phyloP scores from a whole-genome alignment of 1,140 invertebrate genomes.

The Scaptomyza pallida region DNA sequence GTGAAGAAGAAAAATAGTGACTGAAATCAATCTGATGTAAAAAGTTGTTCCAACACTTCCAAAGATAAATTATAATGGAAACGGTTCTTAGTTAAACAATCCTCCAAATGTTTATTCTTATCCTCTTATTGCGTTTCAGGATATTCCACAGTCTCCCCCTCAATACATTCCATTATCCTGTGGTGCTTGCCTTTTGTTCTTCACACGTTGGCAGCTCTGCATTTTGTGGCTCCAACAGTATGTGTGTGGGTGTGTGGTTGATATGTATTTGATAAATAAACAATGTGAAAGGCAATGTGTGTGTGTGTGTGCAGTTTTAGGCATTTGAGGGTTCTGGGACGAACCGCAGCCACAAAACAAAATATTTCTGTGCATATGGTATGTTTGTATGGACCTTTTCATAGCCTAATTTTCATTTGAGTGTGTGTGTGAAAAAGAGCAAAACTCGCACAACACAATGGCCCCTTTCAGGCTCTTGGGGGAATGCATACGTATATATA shows the following conservation, averaged over 20 bases:
- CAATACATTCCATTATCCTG: constrained; percentile 2
- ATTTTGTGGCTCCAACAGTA: constrained; percentile 45
- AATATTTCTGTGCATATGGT: constrained; percentile 26
- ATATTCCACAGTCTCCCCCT: neutral
- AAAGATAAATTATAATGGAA: no score
- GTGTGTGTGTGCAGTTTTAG: constrained; percentile 7
- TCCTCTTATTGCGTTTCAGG: neutral
- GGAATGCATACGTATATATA: constrained; percentile 2
- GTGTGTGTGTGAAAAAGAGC: constrained; percentile 22
- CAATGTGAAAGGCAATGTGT: constrained; percentile 47
- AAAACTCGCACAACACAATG: neutral
- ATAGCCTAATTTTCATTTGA: constrained; percentile 74
- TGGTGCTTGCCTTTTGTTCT: constrained; percentile 16
- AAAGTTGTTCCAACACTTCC: no score
- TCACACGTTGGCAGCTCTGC: constrained; percentile 1
- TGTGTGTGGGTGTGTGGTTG: constrained; percentile 29
- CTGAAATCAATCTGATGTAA: no score
- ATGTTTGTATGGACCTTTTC: constrained; percentile 39
- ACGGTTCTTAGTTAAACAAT: no score
- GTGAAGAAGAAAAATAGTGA: no score
- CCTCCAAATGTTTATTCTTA: no score
- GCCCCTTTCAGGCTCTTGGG: neutral
- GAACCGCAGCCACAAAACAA: constrained; percentile 10
- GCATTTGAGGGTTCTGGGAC: constrained; percentile 9
- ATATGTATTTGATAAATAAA: constrained; percentile 77